Base-by-base conservation (phyloP, 2,797 vertebrate species). In the Miichthys miiuy region DNA sequence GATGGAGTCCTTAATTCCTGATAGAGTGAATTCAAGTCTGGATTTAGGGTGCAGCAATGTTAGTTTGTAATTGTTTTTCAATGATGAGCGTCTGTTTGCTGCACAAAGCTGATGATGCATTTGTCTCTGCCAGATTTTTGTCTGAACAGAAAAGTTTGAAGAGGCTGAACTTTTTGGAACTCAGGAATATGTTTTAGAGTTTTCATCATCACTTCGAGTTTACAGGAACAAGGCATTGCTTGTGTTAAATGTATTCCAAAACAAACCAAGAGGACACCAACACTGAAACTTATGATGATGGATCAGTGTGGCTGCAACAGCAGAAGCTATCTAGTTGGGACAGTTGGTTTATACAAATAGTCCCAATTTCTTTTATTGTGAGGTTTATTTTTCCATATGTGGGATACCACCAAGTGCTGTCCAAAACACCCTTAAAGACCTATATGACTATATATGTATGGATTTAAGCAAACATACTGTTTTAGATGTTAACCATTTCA, bases 1-100 rank as follows among this genome's bases (percentile, higher is more conserved):
- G 75, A 84, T 13, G 17, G 23, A 83, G 79, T 78, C 68, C 72
- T 87, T 84, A 66, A 77, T 21, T 71, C 25, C 42, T 58, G 13
- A 78, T 78, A 80, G 58, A 81, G n/a, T 23, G 11, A 60, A 72
- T 67, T 67, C 42, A 50, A 58, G 60, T 58, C 61, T 76, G 25
- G 56, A 75, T 86, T 70, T 68, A 61, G 9, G 7, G 42, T 44
- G 63, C 68, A 51, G 68, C 27, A 11, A 42, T 68, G 68, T 80
- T 75, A 70, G 64, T 80, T 76, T 68, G 52, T 55, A 27, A 56
- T 42, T 71, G 62, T 64, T 71, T 78, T 73, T 60, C 61, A 52
- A 13, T 54, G 47, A 63, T 14, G 30, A 75, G 72, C 34, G 27
- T 80, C 47, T 80, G 60, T 71, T 86, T 51, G 57, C 55, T 44